Evolutionary conservation across 2,113 vertebrate species (phyloP).

Genomic region (Lates calcarifer): DNA sequence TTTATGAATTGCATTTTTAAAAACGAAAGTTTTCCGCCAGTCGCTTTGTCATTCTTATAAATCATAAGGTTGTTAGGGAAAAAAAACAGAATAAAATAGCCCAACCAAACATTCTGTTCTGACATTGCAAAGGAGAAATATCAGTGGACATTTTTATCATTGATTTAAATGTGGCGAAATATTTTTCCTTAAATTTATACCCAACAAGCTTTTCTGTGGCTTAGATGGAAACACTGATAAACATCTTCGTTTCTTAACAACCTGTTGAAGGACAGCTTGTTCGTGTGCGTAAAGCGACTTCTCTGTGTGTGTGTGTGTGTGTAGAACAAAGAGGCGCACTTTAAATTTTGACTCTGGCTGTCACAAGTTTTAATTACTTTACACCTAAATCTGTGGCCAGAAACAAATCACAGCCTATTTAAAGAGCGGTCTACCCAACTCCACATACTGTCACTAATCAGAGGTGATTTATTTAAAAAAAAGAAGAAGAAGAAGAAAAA

Average conservation of each 20-base stretch:
- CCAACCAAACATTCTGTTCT: neutral
- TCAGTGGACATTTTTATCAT: neutral
- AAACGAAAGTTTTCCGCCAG: neutral
- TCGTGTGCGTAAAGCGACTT: neutral
- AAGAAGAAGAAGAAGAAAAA: neutral
- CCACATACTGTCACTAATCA: slow-evolving; percentile 5
- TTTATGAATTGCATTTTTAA: neutral
- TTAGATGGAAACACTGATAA: neutral
- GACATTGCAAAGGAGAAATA: neutral
- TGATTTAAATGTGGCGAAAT: neutral
- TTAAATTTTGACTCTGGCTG: slow-evolving; percentile 1
- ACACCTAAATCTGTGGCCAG: slow-evolving; percentile 23
- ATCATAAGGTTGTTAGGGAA: neutral
- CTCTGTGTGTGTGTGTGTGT: neutral
- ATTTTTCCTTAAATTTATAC: neutral
- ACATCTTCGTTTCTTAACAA: neutral
- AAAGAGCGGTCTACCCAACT: slow-evolving; percentile 12
- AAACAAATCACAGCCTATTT: slow-evolving; percentile 16
- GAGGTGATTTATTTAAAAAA: neutral
- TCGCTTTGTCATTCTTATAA: neutral
- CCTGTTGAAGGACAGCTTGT: neutral
- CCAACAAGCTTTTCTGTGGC: neutral
- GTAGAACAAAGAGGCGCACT: slow-evolving; percentile 6
- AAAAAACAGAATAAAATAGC: neutral
- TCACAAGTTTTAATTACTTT: slow-evolving; percentile 26